A percentile compares a stretch with the other conserved stretches of the same genome.
Conservation (phyloP, 2,888 invertebrate species). For the Augochlorella aurata region DNA sequence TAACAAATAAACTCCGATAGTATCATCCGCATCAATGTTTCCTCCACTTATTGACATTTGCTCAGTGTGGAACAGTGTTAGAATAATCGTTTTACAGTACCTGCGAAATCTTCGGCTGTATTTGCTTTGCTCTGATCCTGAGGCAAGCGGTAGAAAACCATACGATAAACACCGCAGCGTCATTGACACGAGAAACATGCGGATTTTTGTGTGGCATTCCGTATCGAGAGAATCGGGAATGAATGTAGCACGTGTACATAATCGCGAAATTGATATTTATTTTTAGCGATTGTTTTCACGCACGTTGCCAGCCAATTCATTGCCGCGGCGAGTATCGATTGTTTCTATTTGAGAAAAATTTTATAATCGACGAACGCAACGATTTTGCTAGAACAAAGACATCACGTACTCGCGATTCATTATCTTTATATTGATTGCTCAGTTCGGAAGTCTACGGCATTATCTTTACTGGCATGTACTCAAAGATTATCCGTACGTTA, state of each 20-base stretch:
- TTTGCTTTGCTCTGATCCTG: background rate
- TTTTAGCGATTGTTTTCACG: background rate
- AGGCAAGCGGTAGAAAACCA: background rate
- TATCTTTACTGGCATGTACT: background rate
- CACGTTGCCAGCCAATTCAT: too few relatives aligned
- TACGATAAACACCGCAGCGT: background rate
- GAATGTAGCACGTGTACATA: background rate
- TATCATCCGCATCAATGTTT: background rate
- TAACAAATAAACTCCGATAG: background rate
- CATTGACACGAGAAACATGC: background rate
- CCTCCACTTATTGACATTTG: background rate
- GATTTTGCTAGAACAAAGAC: conserved; percentile 2
- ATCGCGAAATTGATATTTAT: background rate
- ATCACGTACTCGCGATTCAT: conserved; percentile 17
- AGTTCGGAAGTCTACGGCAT: conserved; percentile 6
- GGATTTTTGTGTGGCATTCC: background rate
- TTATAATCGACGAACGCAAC: background rate
- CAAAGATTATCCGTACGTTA: conserved; percentile 1
- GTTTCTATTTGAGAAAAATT: background rate
- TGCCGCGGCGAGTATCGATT: background rate
- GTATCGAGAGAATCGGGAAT: too few relatives aligned
- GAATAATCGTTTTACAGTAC: background rate
- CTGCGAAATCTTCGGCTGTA: background rate
- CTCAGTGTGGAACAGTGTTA: background rate
- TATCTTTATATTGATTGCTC: conserved; percentile 32